A percentile compares a stretch with the other conserved stretches of the same genome.
These are phyloP conservation scores for Rhyzopertha dominica DNA, from an alignment of 1,140 invertebrate genomes.

Conservation along the genomic window DNA sequence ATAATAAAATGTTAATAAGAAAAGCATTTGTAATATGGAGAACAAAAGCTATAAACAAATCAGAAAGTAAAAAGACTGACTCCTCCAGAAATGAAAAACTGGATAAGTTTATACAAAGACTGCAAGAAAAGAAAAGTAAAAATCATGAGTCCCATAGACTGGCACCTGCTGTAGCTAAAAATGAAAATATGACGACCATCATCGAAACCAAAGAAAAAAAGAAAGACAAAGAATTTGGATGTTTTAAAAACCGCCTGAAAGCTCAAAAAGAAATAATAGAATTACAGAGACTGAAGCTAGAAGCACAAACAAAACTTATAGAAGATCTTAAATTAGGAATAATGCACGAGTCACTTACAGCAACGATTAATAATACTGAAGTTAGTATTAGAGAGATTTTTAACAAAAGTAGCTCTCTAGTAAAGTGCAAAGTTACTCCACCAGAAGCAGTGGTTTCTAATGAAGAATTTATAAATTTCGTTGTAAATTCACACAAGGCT, in stretches of 20 bases:
- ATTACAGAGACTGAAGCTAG: conserved; percentile 55
- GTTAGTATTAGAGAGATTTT: conserved; percentile 54
- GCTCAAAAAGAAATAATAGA: conserved; percentile 61
- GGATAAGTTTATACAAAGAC: conserved; percentile 16
- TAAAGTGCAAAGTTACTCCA: conserved; percentile 31
- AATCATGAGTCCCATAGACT: too few species aligned
- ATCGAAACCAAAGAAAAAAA: too few species aligned
- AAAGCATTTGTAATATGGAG: background rate
- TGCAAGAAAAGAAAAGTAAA: conserved; percentile 14
- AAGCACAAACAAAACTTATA: conserved; percentile 58
- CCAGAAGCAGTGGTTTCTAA: conserved; percentile 52
- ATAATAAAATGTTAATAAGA: too few species aligned
- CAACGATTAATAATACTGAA: conserved; percentile 52
- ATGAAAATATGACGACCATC: too few species aligned
- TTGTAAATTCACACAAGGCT: conserved; percentile 43
- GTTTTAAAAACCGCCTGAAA: conserved; percentile 48
- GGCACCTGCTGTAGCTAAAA: too few species aligned
- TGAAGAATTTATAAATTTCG: conserved; percentile 46
- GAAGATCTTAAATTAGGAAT: conserved; percentile 59
- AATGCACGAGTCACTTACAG: conserved; percentile 53
- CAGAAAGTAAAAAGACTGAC: conserved; percentile 11
- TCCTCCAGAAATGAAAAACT: conserved; percentile 18
- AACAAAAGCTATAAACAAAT: background rate
- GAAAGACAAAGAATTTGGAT: too few species aligned
- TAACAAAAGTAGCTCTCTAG: conserved; percentile 51